Base-by-base conservation (phyloP, 2,113 vertebrate species). In the Catharus bicknelli region DNA sequence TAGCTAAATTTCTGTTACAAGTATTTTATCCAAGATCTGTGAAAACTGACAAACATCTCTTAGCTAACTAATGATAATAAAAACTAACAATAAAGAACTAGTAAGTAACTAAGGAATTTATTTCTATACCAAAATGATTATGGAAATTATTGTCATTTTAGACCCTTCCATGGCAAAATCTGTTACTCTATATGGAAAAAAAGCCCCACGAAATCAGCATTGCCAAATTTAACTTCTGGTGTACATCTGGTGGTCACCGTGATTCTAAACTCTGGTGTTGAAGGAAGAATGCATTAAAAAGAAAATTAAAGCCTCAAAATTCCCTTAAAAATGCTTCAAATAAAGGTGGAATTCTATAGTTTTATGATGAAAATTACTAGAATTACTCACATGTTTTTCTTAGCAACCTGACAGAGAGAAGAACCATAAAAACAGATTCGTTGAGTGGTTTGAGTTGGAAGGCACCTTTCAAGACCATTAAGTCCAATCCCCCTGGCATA, bases 151-250 rank as follows among this genome's bases (percentile, higher is more conserved):
- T 69, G 21, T 59, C 5, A n/a, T 59, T 40, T 51, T 48, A 48
- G 7, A 86, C 16, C 1, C 63, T 58, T 51, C 7, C 15, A 57
- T 13, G 17, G 12, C 13, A 88, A 74, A 58, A 62, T 5, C 58
- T 6, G 1, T 21, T 45, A 63, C 17, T 30, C 2, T 40, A 5
- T 6, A 47, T 2, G 6, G 20, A 53, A 59, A 66, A 38, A 38
- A 7, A 34, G 13, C 3, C 0, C 0, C 0, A 8, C 4, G 0
- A 72, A 68, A 92, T 34, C 25, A 42, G 57, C 29, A 40, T 5
- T 21, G 3, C 3, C 13, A 57, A 61, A 61, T 45, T 27, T 43
- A 48, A 67, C 3, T 54, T 66, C 16, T 54, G 25, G 18, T 48
- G 36, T 14, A 40, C 1, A 51, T 38, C 32, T 42, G 29, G 29